phyloP scores from a whole-genome alignment of 2,888 invertebrate species.

The Lagria hirta region DNA sequence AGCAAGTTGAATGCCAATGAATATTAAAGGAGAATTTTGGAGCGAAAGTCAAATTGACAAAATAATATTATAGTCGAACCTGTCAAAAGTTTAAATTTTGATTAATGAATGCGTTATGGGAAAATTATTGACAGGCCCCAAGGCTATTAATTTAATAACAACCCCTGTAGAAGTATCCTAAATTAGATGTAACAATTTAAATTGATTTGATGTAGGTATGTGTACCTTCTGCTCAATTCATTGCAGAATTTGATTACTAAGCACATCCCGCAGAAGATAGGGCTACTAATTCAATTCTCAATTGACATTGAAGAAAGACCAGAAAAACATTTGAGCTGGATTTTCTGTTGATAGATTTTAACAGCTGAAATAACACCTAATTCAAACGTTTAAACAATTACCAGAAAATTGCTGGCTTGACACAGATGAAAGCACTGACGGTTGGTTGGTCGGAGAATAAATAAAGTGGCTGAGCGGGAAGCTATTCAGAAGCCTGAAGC shows the following conservation, averaged over 20 bases:
- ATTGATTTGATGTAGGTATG: constrained; percentile 18
- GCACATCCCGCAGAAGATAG: constrained; percentile 7
- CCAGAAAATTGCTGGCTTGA: constrained; percentile 9
- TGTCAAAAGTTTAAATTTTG: no score
- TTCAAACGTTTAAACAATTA: constrained; percentile 11
- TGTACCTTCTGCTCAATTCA: constrained; percentile 10
- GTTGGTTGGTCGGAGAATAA: constrained; percentile 19
- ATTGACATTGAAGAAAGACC: background rate
- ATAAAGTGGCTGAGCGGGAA: constrained; percentile 16
- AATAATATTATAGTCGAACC: no score
- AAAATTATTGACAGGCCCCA: no score
- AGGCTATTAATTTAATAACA: constrained; percentile 16
- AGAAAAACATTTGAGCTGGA: background rate
- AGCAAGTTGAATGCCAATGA: constrained; percentile 19
- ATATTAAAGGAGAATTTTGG: constrained; percentile 5
- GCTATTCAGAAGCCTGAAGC: constrained; percentile 20
- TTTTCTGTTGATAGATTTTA: no score
- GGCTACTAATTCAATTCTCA: constrained; percentile 4
- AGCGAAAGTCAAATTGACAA: no score
- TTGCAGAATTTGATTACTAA: constrained; percentile 10
- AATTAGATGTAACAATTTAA: constrained; percentile 18
- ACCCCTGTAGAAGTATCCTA: constrained; percentile 4
- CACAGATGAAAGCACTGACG: constrained; percentile 12
- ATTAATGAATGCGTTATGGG: no score
- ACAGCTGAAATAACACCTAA: constrained; percentile 3